Percentiles rank a stretch among this genome's conserved stretches.
These are phyloP conservation scores for Popillia japonica DNA, from an alignment of 1,140 invertebrate genomes.

Conservation along the genomic window DNA sequence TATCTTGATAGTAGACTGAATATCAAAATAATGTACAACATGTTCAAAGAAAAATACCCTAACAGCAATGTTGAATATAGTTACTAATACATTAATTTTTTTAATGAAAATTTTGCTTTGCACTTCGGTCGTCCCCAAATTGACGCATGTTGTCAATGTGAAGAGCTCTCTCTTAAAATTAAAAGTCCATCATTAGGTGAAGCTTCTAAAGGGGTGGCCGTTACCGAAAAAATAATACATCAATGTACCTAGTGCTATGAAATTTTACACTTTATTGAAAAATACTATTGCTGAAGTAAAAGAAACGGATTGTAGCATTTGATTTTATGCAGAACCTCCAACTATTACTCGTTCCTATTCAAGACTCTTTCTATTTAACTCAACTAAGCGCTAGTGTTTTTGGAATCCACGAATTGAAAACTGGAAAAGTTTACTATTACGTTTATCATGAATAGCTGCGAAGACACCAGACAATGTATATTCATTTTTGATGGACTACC, in stretches of 20 bases:
- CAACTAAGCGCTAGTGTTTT: slow-evolving; percentile 37
- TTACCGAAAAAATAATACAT: slow-evolving; percentile 20
- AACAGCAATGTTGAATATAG: neutral
- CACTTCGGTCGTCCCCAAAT: slow-evolving; percentile 4
- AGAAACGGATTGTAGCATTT: slow-evolving; percentile 25
- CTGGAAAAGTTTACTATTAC: too few species aligned
- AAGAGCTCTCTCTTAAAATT: slow-evolving; percentile 21
- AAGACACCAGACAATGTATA: slow-evolving; percentile 48
- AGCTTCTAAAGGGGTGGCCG: neutral
- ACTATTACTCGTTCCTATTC: too few species aligned
- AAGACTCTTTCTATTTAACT: too few species aligned
- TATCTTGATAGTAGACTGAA: too few species aligned
- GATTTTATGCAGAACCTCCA: too few species aligned
- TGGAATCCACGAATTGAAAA: too few species aligned
- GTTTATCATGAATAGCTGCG: slow-evolving; percentile 49
- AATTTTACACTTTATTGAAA: slow-evolving; percentile 12
- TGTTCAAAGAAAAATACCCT: slow-evolving; percentile 5
- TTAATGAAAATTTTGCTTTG: slow-evolving; percentile 17
- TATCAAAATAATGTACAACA: too few species aligned
- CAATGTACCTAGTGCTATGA: slow-evolving; percentile 4
- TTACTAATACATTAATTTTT: slow-evolving; percentile 4
- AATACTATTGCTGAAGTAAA: too few species aligned
- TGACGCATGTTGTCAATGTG: neutral
- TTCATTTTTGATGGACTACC: too few species aligned
- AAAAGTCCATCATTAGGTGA: slow-evolving; percentile 20